These are phyloP conservation scores for Seladonia tumulorum DNA, from an alignment of 2,888 invertebrate species.

Conservation along the genomic window DNA sequence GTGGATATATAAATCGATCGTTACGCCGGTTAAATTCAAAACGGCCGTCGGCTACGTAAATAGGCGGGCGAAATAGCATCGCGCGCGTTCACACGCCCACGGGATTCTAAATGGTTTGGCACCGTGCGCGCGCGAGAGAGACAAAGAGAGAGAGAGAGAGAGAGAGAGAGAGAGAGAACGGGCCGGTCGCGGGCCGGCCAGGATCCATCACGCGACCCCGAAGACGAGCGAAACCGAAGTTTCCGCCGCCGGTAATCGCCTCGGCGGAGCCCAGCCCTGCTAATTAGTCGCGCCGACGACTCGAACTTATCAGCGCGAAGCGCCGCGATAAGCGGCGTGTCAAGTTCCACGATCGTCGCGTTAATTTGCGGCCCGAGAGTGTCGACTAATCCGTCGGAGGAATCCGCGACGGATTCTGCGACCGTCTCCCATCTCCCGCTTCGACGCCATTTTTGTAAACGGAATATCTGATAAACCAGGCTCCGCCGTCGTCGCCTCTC, in stretches of 20 bases:
- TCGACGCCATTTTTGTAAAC: not conserved
- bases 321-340: slow-evolving; percentile 17
- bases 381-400: slow-evolving; percentile 10
- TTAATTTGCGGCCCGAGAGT: slow-evolving; percentile 37
- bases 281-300: slow-evolving; percentile 56
- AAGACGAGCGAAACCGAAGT: slow-evolving; percentile 57
- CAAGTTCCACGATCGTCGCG: slow-evolving; percentile 39
- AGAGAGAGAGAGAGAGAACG: not conserved
- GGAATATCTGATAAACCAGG: not conserved
- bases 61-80: slow-evolving; percentile 43
- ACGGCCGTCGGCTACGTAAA: slow-evolving; percentile 53
- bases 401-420: not conserved
- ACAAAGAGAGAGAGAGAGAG: not conserved
- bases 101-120: slow-evolving; percentile 31
- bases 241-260: slow-evolving; percentile 64
- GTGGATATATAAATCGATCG: slow-evolving; percentile 61
- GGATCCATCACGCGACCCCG: slow-evolving; percentile 62
- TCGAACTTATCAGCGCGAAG: slow-evolving; percentile 47
- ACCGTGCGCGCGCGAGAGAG: too few relatives aligned
- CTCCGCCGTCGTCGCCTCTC: not conserved
- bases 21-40: slow-evolving; percentile 55
- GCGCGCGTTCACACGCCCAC: slow-evolving; percentile 31
- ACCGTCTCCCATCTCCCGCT: not conserved
- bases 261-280: slow-evolving; percentile 17
- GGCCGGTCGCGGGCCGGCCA: not conserved